Base-by-base conservation (phyloP, 2,113 vertebrate genomes). In the Sula dactylatra region DNA sequence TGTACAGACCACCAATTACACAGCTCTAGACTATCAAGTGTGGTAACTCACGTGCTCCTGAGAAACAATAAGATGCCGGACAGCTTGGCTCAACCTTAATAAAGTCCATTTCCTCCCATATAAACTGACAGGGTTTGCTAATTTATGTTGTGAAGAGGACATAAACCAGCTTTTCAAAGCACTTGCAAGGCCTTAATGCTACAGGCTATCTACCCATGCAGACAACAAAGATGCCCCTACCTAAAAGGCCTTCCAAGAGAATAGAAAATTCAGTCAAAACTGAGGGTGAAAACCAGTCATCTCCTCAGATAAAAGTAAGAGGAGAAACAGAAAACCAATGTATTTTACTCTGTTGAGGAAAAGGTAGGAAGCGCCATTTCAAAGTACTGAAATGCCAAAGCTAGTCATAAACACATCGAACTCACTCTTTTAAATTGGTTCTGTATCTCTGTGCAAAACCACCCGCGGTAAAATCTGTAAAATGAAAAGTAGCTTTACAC, bases 121-220 rank as follows among this genome's bases (percentile, higher is more conserved):
- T 9, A 42, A 19, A 1, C 14, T 17, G 10, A 16, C 5, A 16
- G 40, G 6, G 25, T 45, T 55, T 44, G 40, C 42, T 61, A 16
- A 10, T 36, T 34, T 5, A 3, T 6, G 13, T 25, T n/a, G 32
- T 9, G 6, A 64, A 40, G 18, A 38, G 32, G 70, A 25, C 9
- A 16, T 2, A 18, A 16, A 44, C 5, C 36, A 49, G 9, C 36
- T 19, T 5, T 31, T 49, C 24, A 29, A 38, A 56, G 47, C 42
- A 7, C 69, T 3, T n/a, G n/a, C n/a, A n/a, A 27, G n/a, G 29
- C 18, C 32, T 20, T 22, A 4, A 16, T 3, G 44, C n/a, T 47
- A 36, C 0, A 2, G n/a, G 32, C 47, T 50, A 67, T 40, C 34
- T 20, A 34, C 21, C 22, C 2, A 9, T 1, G 31, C 1, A 29